Percentiles rank a stretch among this genome's conserved stretches.
phyloP scores from a whole-genome alignment of 2,797 vertebrate species.

The Fundulus diaphanus region DNA sequence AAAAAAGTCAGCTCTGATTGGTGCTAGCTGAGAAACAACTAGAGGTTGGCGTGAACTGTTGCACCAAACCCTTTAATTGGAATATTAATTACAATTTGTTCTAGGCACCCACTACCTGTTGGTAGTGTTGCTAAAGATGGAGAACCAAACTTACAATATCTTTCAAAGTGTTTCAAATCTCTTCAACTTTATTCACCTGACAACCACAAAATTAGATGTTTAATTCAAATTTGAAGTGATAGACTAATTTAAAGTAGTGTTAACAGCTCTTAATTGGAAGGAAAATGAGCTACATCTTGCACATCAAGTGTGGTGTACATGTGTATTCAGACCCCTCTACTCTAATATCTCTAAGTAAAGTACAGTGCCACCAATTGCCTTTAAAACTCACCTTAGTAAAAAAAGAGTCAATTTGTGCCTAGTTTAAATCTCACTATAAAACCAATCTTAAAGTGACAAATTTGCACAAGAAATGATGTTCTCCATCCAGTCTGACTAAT shows the following conservation, averaged over 20 bases:
- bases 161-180: neutral
- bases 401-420: too few species aligned
- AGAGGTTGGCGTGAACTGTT: constrained; percentile 63
- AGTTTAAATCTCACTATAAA: neutral
- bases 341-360: neutral
- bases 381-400: neutral
- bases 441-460: neutral
- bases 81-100: constrained; percentile 12
- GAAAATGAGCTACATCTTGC: neutral
- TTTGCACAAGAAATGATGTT: neutral
- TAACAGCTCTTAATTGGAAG: neutral
- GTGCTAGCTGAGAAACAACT: constrained; percentile 52
- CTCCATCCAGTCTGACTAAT: neutral
- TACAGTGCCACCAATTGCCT: neutral
- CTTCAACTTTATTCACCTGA: neutral
- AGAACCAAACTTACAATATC: constrained; percentile 9
- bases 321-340: neutral
- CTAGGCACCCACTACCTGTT: neutral
- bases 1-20: constrained; percentile 36
- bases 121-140: constrained; percentile 12
- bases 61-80: constrained; percentile 34
- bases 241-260: neutral
- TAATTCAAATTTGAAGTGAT: neutral
- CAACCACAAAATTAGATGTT: neutral
- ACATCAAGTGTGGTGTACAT: neutral